phyloP scores from a whole-genome alignment of 2,797 vertebrate genomes.

The Anguilla obscura region DNA sequence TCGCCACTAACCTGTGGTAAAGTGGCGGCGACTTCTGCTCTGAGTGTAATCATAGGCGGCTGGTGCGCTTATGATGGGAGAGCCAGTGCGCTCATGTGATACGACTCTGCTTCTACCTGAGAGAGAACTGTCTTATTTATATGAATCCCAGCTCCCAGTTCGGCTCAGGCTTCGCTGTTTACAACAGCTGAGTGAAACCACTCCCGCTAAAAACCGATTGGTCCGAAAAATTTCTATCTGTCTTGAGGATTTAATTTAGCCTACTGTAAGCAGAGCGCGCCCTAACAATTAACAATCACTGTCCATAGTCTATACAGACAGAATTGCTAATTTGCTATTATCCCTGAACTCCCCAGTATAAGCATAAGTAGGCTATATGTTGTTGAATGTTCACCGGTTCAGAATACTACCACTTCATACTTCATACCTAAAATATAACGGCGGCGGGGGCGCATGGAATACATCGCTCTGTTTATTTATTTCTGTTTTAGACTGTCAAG shows the following conservation, averaged over 20 bases:
- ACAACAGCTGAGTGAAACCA: slow-evolving; percentile 56
- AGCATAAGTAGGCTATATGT: no score
- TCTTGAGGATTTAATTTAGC: slow-evolving; percentile 3
- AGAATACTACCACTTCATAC: background rate
- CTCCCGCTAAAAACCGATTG: slow-evolving; percentile 55
- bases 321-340: background rate
- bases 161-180: slow-evolving; percentile 55
- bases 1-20: slow-evolving; percentile 51
- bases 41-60: slow-evolving; percentile 28
- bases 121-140: slow-evolving; percentile 52
- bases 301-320: background rate
- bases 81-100: slow-evolving; percentile 34
- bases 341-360: background rate
- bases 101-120: slow-evolving; percentile 37
- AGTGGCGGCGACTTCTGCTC: slow-evolving; percentile 28
- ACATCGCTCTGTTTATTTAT: background rate
- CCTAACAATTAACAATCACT: background rate
- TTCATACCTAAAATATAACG: background rate
- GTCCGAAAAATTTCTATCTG: slow-evolving; percentile 9
- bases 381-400: background rate
- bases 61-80: slow-evolving; percentile 29
- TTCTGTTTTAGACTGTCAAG: background rate
- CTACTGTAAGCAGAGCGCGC: background rate
- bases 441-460: background rate
- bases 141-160: slow-evolving; percentile 45